phyloP scores from a whole-genome alignment of 2,113 vertebrate species.

The Chaenogobius annularis region DNA sequence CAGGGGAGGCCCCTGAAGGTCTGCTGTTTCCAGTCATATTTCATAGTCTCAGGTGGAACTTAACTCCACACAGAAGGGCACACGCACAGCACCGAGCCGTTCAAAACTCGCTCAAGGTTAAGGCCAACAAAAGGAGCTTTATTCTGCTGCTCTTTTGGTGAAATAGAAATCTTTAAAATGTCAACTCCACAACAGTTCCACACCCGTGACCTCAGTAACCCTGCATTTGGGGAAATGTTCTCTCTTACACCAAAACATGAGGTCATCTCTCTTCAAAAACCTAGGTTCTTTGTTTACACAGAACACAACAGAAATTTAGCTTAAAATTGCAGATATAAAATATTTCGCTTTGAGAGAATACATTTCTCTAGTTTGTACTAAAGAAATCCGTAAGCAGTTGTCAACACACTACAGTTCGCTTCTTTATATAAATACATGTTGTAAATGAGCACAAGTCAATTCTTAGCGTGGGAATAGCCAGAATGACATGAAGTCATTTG shows the following conservation, averaged over 20 bases:
- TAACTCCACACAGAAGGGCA: constrained; percentile 19
- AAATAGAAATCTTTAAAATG: constrained; percentile 30
- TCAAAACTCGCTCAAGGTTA: constrained; percentile 41
- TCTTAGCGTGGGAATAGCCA: too few relatives aligned
- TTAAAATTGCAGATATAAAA: not conserved
- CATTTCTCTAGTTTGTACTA: too few relatives aligned
- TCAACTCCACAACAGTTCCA: constrained; percentile 15
- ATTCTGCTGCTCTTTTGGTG: constrained; percentile 16
- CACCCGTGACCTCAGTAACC: constrained; percentile 13
- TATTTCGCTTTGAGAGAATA: too few relatives aligned
- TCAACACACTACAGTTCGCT: too few relatives aligned
- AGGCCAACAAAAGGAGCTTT: constrained; percentile 34
- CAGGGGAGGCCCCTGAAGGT: constrained; percentile 15
- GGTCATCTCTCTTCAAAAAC: not conserved
- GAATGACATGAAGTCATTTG: too few relatives aligned
- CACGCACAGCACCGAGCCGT: not conserved
- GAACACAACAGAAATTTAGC: not conserved
- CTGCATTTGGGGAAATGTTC: not conserved
- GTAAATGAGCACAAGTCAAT: too few relatives aligned
- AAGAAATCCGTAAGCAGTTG: too few relatives aligned
- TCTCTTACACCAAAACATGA: not conserved
- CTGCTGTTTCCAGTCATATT: constrained; percentile 21
- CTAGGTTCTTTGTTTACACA: not conserved
- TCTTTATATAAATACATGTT: too few relatives aligned
- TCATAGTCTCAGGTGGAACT: constrained; percentile 37